Evolutionary conservation across 1,140 invertebrate species (phyloP).

Genomic region (Rhopalosiphum padi): DNA sequence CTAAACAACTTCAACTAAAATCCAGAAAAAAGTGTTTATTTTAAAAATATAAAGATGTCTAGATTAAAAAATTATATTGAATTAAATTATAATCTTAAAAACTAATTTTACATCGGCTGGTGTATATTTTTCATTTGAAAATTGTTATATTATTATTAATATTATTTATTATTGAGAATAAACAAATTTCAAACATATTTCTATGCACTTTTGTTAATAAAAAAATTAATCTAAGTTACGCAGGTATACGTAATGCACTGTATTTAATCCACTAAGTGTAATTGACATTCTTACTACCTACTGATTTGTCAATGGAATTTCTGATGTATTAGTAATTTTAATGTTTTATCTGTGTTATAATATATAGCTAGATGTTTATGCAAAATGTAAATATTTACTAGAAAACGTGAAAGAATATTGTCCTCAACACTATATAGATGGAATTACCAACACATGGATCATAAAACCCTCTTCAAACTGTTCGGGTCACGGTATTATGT

Average conservation of each 20-base stretch:
- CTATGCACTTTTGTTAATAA: background rate
- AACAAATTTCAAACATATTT: too few species aligned
- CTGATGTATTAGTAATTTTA: background rate
- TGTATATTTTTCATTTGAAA: background rate
- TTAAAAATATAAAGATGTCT: background rate
- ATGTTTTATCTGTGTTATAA: background rate
- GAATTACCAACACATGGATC: conserved; percentile 90
- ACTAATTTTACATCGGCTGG: background rate
- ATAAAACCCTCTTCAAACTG: conserved; percentile 94
- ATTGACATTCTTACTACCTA: background rate
- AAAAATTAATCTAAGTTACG: background rate
- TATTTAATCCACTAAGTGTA: background rate
- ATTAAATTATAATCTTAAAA: background rate
- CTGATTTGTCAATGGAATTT: background rate
- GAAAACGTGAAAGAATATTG: conserved; percentile 64
- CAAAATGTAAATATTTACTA: conserved; percentile 38
- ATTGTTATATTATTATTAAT: too few species aligned
- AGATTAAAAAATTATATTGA: background rate
- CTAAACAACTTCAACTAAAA: too few species aligned
- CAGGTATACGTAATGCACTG: background rate
- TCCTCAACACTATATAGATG: conserved; percentile 85
- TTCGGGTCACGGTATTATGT: conserved; percentile 85
- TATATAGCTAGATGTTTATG: conserved; percentile 38
- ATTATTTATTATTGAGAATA: too few species aligned
- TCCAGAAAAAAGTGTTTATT: too few species aligned